Evolutionary conservation across 1,140 invertebrate genomes (phyloP).

Genomic region (Hirudo medicinalis): DNA sequence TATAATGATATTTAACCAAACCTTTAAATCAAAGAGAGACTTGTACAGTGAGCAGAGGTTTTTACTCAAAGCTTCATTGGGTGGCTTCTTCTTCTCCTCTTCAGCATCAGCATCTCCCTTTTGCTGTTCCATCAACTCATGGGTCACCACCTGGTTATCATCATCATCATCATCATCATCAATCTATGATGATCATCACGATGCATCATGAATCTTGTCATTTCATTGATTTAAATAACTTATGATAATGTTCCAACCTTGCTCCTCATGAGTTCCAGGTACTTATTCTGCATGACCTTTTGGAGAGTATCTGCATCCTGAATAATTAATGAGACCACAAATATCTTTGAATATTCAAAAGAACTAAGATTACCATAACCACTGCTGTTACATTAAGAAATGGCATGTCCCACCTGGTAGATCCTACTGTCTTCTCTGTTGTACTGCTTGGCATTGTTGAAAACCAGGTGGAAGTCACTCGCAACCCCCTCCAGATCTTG

Average conservation of each 20-base stretch:
- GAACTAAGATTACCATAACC: not conserved
- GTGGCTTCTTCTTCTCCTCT: slow-evolving; percentile 20
- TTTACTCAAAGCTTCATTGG: slow-evolving; percentile 36
- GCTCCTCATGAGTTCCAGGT: slow-evolving; percentile 51
- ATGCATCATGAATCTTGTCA: too few relatives aligned
- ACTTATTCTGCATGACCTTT: slow-evolving; percentile 68
- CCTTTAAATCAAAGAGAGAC: slow-evolving; percentile 40
- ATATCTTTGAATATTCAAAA: not conserved
- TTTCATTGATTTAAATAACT: not conserved
- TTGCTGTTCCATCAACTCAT: slow-evolving; percentile 41
- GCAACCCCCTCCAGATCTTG: slow-evolving; percentile 62
- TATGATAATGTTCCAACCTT: slow-evolving; percentile 14
- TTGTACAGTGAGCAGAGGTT: slow-evolving; percentile 38
- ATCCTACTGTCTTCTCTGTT: slow-evolving; percentile 73
- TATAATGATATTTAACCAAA: not conserved
- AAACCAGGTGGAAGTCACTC: slow-evolving; percentile 93
- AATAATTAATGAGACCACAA: slow-evolving; percentile 10
- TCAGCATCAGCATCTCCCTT: slow-evolving; percentile 20
- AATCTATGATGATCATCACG: too few relatives aligned
- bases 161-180: too few relatives aligned
- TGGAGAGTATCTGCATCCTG: slow-evolving; percentile 65
- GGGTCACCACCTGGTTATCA: not conserved
- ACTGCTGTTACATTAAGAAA: not conserved
- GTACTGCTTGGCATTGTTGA: slow-evolving; percentile 91
- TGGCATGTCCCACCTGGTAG: slow-evolving; percentile 44